Base-by-base conservation (phyloP, 2,888 invertebrate species). In the Tortricodes alternella region DNA sequence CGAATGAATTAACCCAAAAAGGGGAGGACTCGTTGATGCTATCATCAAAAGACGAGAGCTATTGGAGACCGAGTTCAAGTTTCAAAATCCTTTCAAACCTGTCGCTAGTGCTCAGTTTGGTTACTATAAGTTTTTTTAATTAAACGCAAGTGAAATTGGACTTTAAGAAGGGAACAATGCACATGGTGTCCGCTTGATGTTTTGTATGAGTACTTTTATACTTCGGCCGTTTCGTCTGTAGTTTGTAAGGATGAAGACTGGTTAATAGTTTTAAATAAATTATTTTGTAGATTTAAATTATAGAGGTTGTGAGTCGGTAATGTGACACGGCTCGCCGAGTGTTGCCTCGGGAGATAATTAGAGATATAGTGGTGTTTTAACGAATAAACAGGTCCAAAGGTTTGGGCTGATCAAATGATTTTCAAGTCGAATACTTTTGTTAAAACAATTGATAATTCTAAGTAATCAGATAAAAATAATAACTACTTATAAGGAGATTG, bases 21-120 rank as follows among this genome's bases (percentile, higher is more conserved):
- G 79, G 83, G 1, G 86, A 89, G 72, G 89, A 87, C 53, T 87
- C 89, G 0, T 61, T 88, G 15, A 89, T 90, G 89, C 71, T 89
- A 0, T 89, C 87, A 1, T 85, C 89, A 1, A 86, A 88, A 70
- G 85, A 86, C 8, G 83, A 88, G 67, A 83, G 68, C 46, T 89
- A 77, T 58, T 87, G 88, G 88, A 75, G 74, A 58, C 61, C 78
- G 1, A 85, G 73, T 65, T 76, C 74, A 8, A 76, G 81, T 65
- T 62, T 63, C 41, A 74, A 62, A 46, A 59, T 68, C 53, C 21
- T 74, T 29, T 70, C 78, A 41, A 79, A 72, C 60, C 41, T 77
- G 11, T 59, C 63, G 13, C 58, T 83, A 67, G 63, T 78, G 53
- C 44, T 85, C 29, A 67, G 62, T 8, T 66, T 82, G 60, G 60